Conservation (phyloP, 2,113 vertebrate genomes). For the Xiphophorus maculatus region DNA sequence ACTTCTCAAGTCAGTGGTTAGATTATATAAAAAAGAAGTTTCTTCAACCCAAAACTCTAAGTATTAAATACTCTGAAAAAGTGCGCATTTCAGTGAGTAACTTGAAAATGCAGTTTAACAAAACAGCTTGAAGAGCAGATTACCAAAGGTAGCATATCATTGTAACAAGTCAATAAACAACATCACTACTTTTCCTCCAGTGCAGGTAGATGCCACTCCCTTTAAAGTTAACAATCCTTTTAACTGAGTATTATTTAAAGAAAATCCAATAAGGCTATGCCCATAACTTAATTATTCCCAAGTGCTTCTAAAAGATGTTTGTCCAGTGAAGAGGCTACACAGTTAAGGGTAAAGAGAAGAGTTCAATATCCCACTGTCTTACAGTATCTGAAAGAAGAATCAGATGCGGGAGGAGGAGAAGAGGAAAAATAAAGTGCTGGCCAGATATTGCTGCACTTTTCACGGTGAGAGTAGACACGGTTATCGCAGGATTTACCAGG, state of each 20-base stretch:
- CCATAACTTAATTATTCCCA: not conserved
- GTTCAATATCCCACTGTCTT: not conserved
- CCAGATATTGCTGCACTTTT: constrained; percentile 17
- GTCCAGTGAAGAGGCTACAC: not conserved
- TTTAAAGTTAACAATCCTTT: not conserved
- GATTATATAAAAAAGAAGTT: too few relatives aligned
- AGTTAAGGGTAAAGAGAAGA: not conserved
- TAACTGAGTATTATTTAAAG: not conserved
- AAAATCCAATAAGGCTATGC: not conserved
- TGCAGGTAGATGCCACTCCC: too few relatives aligned
- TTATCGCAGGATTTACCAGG: constrained; percentile 14
- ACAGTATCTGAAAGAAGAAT: constrained; percentile 2
- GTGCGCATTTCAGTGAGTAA: too few relatives aligned
- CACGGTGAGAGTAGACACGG: constrained; percentile 23
- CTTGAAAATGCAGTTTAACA: too few relatives aligned
- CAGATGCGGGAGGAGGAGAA: constrained; percentile 23
- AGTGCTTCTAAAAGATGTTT: not conserved
- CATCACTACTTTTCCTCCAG: too few relatives aligned
- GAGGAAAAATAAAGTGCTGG: constrained; percentile 19
- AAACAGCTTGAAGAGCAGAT: too few relatives aligned
- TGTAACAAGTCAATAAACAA: too few relatives aligned
- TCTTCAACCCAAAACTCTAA: too few relatives aligned
- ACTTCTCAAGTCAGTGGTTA: too few relatives aligned
- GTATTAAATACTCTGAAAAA: too few relatives aligned
- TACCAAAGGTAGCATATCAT: too few relatives aligned